Evolutionary conservation across 37 sponge, comb jelly and placozoan species (phyloP), one percentile per base, ranked within the genome.

Genomic region (Aplysina aerophoba): DNA sequence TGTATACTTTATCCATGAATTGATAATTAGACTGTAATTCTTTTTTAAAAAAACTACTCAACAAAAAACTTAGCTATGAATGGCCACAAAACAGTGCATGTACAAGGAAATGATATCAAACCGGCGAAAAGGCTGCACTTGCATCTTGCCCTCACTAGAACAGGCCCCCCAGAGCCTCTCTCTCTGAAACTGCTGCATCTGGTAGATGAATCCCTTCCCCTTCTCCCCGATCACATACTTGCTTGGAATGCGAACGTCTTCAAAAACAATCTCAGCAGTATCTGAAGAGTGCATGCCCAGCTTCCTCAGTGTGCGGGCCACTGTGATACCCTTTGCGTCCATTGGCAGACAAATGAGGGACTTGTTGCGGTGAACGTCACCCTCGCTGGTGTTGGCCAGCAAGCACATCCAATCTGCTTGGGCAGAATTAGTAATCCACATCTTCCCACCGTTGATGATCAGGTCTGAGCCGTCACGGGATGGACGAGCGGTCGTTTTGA

Each of bases 341-440:
- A 95, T 89, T 28, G 98, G 98, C 16, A 98, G 81, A 37, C 96
- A 95, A 81, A 98, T 95, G 58, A 95, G 96, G 57, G 96, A 95
- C 81, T 95, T 98, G 89, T 93, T 95, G 41, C 50, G 53, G 85
- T 95, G 96, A 0, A 87, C 85, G 6, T 71, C 55, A 11, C 91
- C 94, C 44, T 94, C 93, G 28, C 84, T 90, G 16, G 97, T 97
- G 89, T 90, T 94, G 56, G 98, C 98, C 68, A 98, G 84, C 41
- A 95, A 79, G 80, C 96, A 98, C 89, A 98, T 98, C 98, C 98
- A 98, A 84, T 98, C 98, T 21, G 98, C 94, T 80, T 98, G 93
- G 5, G 82, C 55, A 22, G 96, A 96, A 36, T 59, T 92, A 15
- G 98, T 98, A 30, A 81, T 98, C 98, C 96, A 98, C 98, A 95